These are phyloP conservation scores for Morinoia aosen DNA, from an alignment of 2,888 invertebrate species.

Conservation along the genomic window DNA sequence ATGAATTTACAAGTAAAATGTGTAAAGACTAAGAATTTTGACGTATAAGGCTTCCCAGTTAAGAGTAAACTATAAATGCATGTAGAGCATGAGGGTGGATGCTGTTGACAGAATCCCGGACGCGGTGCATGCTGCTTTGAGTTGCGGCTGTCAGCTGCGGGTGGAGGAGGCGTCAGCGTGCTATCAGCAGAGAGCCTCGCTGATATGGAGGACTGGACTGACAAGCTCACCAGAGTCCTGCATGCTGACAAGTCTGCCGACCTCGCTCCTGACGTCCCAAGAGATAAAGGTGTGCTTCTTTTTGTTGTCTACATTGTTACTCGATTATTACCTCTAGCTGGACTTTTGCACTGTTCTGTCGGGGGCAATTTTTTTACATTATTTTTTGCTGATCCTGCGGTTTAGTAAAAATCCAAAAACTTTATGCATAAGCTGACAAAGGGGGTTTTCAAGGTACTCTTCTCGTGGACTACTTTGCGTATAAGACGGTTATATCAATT, in stretches of 20 bases:
- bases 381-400: no score
- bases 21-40: no score
- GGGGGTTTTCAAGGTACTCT: no score
- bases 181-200: constrained; percentile 88
- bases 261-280: constrained; percentile 50
- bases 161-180: constrained; percentile 84
- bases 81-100: neutral
- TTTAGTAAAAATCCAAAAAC: no score
- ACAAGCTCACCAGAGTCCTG: constrained; percentile 85
- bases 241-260: constrained; percentile 85
- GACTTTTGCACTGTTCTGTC: neutral
- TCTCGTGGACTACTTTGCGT: no score
- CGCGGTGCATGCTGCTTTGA: constrained; percentile 90
- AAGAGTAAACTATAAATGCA: neutral
- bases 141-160: constrained; percentile 82
- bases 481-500: no score
- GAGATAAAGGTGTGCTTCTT: constrained; percentile 16
- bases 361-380: no score
- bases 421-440: no score
- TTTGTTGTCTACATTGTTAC: constrained; percentile 54
- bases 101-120: constrained; percentile 79
- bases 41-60: no score
- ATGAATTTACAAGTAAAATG: no score
- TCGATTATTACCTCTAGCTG: constrained; percentile 54
- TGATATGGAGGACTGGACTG: constrained; percentile 87